Conservation (phyloP, 2,113 vertebrate genomes). For the Cricetomys ansorgei region DNA sequence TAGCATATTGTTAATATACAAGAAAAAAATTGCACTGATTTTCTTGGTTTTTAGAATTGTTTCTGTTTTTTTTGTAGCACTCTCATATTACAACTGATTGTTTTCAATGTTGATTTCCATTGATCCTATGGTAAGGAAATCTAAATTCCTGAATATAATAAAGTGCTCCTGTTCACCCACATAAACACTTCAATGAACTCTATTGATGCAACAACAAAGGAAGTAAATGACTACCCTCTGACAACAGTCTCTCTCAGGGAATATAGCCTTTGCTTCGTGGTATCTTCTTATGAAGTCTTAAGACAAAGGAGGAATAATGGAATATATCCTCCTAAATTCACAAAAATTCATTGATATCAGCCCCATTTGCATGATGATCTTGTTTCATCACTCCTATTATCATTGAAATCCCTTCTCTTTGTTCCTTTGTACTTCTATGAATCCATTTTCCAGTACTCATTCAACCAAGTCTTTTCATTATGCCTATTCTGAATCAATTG, state of each 20-base stretch:
- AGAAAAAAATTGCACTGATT: slow-evolving; percentile 40
- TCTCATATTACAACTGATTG: slow-evolving; percentile 49
- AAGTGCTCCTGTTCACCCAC: not conserved
- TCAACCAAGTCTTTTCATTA: not conserved
- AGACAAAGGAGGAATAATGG: not conserved
- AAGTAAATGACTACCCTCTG: not conserved
- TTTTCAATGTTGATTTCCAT: slow-evolving; percentile 45
- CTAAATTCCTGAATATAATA: slow-evolving; percentile 32
- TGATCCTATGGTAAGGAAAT: slow-evolving; percentile 19
- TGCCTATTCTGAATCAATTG: not conserved
- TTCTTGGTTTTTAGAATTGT: slow-evolving; percentile 46
- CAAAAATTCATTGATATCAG: not conserved
- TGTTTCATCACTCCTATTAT: not conserved
- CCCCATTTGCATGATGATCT: not conserved
- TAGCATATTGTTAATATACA: not conserved
- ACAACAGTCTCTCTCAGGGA: not conserved
- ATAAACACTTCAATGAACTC: not conserved
- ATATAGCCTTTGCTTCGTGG: not conserved
- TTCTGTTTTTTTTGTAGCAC: slow-evolving; percentile 8
- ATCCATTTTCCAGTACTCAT: not conserved
- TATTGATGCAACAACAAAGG: not conserved
- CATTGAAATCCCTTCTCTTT: not conserved
- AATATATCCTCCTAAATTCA: not conserved
- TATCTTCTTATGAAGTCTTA: not conserved
- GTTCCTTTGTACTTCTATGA: not conserved